Conservation (phyloP, 2,888 invertebrate species). For the Drosophila pegasa region DNA sequence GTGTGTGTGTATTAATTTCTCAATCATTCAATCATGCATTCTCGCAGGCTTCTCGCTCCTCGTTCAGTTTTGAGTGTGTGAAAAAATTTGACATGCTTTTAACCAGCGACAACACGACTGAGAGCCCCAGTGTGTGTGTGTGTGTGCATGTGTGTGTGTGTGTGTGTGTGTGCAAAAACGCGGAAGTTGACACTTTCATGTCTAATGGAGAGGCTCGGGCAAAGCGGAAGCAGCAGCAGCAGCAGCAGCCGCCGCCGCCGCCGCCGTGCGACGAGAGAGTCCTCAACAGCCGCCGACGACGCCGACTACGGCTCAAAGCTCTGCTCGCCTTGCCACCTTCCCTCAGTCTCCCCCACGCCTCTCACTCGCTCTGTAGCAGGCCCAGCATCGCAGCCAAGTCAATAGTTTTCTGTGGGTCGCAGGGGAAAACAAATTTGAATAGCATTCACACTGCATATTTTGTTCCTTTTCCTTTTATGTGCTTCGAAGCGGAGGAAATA, state of each 20-base stretch:
- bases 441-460: constrained; percentile 29
- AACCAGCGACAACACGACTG: constrained; percentile 58
- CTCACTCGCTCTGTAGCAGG: not conserved
- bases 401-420: constrained; percentile 35
- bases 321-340: not conserved
- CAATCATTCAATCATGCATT: constrained; percentile 78
- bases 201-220: constrained; percentile 63
- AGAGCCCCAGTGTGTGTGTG: constrained; percentile 11
- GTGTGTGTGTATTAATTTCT: constrained; percentile 72
- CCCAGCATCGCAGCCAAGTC: constrained; percentile 14
- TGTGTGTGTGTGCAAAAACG: constrained; percentile 46
- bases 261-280: constrained; percentile 33
- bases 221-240: constrained; percentile 47
- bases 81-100: constrained; percentile 78
- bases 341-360: not conserved
- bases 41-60: constrained; percentile 55
- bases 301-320: constrained; percentile 10
- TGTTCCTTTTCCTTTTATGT: constrained; percentile 15
- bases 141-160: constrained; percentile 5
- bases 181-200: constrained; percentile 68
- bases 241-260: constrained; percentile 10
- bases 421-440: constrained; percentile 29
- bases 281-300: constrained; percentile 17
- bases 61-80: constrained; percentile 55
- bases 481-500: constrained; percentile 1